Conservation (phyloP, 2,797 vertebrate genomes). For the Coccyzus lansbergi region DNA sequence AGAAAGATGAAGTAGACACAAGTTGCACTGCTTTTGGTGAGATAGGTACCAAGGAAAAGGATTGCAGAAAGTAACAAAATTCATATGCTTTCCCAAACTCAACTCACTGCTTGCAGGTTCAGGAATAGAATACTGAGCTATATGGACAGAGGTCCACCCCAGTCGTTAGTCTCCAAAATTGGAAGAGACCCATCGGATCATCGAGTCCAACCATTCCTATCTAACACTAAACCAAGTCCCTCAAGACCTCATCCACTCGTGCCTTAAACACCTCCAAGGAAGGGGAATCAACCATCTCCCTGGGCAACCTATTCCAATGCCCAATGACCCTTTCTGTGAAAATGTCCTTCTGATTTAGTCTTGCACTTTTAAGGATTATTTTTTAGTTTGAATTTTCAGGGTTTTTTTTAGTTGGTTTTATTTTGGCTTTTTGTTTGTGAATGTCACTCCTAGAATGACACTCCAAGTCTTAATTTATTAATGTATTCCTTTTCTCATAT, state of each 20-base stretch:
- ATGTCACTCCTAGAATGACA: not conserved
- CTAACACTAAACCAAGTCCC: too few species aligned
- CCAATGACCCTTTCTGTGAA: too few species aligned
- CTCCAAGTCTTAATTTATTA: not conserved
- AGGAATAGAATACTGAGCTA: not conserved
- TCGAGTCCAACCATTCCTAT: too few species aligned
- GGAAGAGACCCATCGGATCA: too few species aligned
- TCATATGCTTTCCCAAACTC: not conserved
- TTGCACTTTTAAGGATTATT: not conserved
- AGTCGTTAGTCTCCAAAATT: not conserved
- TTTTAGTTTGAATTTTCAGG: not conserved
- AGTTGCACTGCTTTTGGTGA: not conserved
- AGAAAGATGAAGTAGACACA: not conserved
- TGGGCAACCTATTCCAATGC: too few species aligned
- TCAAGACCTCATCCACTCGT: too few species aligned
- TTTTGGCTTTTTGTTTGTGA: too few species aligned
- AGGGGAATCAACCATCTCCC: too few species aligned
- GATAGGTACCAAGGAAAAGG: not conserved
- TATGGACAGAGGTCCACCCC: not conserved
- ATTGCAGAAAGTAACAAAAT: not conserved
- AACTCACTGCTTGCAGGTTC: not conserved
- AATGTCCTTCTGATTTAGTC: not conserved
- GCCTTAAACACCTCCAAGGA: too few species aligned
- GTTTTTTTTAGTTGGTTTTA: not conserved
- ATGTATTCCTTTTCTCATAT: not conserved